Conservation (phyloP, 2,888 invertebrate genomes). For the Apoda limacodes region DNA sequence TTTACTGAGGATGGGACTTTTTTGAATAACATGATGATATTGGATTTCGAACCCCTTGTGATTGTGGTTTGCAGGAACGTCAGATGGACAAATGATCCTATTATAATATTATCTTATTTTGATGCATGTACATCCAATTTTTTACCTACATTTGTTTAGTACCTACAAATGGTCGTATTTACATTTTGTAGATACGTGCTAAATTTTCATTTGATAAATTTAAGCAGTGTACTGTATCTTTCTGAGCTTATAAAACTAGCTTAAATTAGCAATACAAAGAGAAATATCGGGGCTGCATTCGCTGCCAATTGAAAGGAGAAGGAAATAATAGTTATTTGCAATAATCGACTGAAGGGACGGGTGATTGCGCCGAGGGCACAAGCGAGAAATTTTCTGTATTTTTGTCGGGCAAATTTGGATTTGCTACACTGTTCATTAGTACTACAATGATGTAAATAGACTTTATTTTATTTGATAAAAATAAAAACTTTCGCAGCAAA, state of each 20-base stretch:
- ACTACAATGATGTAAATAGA: constrained; percentile 6
- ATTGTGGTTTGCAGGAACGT: constrained; percentile 27
- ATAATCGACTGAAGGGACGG: constrained; percentile 64
- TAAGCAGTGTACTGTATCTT: no score
- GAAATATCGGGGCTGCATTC: constrained; percentile 33
- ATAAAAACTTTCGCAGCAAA: background rate
- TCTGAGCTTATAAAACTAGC: constrained; percentile 45
- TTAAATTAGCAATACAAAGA: constrained; percentile 57
- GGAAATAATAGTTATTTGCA: constrained; percentile 59
- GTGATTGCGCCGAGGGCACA: constrained; percentile 59
- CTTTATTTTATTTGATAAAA: constrained; percentile 12
- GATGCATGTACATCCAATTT: no score
- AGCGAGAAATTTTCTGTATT: constrained; percentile 38
- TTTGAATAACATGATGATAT: constrained; percentile 50
- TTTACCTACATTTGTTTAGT: no score
- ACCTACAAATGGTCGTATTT: no score
- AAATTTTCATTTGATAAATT: no score
- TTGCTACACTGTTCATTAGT: constrained; percentile 23
- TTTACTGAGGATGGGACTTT: constrained; percentile 44
- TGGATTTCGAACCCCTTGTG: constrained; percentile 44
- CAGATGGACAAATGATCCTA: constrained; percentile 37
- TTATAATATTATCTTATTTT: constrained; percentile 26
- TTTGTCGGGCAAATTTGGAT: constrained; percentile 32
- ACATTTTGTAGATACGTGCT: no score
- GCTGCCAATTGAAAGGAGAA: constrained; percentile 54